Conservation (phyloP, 2,113 vertebrate genomes). For the Stegostoma tigrinum region DNA sequence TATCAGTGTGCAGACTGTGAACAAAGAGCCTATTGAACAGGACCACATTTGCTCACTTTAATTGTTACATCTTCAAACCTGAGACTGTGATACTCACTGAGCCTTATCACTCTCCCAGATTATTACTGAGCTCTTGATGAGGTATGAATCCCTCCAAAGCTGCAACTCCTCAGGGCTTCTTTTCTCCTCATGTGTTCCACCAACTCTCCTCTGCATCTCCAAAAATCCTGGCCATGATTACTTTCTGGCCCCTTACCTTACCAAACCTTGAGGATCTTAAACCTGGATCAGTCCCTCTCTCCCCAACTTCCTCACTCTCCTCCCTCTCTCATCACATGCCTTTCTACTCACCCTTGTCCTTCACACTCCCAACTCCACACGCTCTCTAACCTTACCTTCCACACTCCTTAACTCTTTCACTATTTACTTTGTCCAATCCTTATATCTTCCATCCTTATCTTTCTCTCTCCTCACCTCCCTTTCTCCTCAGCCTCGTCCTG, state of each 20-base stretch:
- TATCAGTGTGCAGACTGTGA: neutral
- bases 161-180: too few species aligned
- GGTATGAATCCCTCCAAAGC: too few species aligned
- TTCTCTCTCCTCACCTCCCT: neutral
- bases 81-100: neutral
- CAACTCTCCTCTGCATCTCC: too few species aligned
- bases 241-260: too few species aligned
- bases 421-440: too few species aligned
- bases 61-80: neutral
- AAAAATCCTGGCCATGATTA: too few species aligned
- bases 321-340: neutral
- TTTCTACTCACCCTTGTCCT: neutral
- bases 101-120: neutral
- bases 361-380: too few species aligned
- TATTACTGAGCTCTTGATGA: neutral
- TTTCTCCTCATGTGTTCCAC: too few species aligned
- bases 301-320: neutral
- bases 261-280: too few species aligned
- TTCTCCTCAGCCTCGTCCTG: neutral
- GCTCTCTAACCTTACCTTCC: too few species aligned
- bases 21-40: neutral
- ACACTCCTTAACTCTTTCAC: neutral
- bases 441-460: neutral
- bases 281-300: neutral
- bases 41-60: neutral